Evolutionary conservation across 2,113 vertebrate genomes (phyloP), one percentile per base, ranked within the genome.

Genomic region (Echinops telfairi): DNA sequence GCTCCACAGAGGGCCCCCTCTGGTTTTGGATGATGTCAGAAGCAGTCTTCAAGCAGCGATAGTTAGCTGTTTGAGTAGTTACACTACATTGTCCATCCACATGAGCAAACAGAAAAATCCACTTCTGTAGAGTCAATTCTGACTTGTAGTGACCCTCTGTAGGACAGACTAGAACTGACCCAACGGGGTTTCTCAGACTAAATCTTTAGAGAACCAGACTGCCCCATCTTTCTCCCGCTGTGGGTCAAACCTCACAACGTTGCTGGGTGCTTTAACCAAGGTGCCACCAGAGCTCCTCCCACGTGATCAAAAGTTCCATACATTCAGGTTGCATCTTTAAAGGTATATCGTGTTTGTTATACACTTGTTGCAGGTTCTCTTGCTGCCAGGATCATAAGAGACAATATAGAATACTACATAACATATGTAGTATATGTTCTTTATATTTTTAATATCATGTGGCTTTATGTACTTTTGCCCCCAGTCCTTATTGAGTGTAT

Each of bases 371-470:
- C 76, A 36, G 29, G 73, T 81, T 66, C 23, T 94, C 33, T 57
- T 58, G n/a, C 58, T 77, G 53, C 83, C 62, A 86, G 75, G 64
- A 0, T 60, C 66, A 43, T 88, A 80, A 47, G 19, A 95, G 80
- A 83, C 95, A 95, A 93, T 79, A 84, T 23, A 38, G 86, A 84
- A 93, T 92, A 85, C 17, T 73, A 89, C 6, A 15, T 73, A 53
- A 89, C 92, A 79, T 58, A 91, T 80, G 76, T 64, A 62, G 20
- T 92, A n/a, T 92, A 78, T 93, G 31, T 82, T 81, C 27, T 88
- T 94, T 93, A 47, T 60, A 66, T 89, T 33, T 83, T 90, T 93
- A 93, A 88, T 93, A 38, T 91, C 87, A 83, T 23, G 75, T 33
- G n/a, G 23, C 33, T 89, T 91, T 88, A 53, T 40, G 5, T 88